Conservation (phyloP, 2,797 vertebrate genomes). For the Cynodonichthys magdalenae region DNA sequence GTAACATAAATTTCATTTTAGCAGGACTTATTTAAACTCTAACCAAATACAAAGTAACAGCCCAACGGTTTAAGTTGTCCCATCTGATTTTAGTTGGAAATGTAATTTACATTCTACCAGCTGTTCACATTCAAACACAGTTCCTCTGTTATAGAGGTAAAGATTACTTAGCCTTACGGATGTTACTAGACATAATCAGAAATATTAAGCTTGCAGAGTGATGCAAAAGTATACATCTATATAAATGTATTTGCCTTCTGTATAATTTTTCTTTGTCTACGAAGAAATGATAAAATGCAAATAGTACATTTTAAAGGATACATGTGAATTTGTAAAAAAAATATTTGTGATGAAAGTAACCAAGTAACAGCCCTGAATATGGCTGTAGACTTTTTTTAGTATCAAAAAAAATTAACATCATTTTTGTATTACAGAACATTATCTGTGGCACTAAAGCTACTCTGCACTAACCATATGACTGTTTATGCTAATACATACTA, state of each 20-base stretch:
- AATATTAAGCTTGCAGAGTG: neutral
- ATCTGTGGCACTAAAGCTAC: neutral
- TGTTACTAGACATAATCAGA: conserved; percentile 1
- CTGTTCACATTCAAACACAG: neutral
- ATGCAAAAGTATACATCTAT: neutral
- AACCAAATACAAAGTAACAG: conserved; percentile 2
- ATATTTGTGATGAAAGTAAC: too few relatives aligned
- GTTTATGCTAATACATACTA: conserved; percentile 14
- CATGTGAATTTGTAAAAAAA: neutral
- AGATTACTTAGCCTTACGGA: neutral
- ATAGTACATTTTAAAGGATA: conserved; percentile 16
- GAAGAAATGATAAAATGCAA: conserved; percentile 37
- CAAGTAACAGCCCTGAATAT: too few relatives aligned
- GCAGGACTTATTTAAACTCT: conserved; percentile 10
- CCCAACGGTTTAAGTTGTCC: neutral
- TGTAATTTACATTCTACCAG: neutral
- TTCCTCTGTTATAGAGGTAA: neutral
- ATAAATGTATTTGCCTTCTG: neutral
- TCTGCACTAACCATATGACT: neutral
- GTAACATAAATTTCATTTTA: conserved; percentile 25
- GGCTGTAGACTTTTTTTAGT: too few relatives aligned
- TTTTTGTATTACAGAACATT: conserved; percentile 12
- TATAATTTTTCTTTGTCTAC: neutral
- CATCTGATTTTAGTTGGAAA: neutral
- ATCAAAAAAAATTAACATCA: too few relatives aligned